These are phyloP conservation scores for Trissolcus brochymenae DNA, from an alignment of 2,888 invertebrate genomes.

Conservation along the genomic window DNA sequence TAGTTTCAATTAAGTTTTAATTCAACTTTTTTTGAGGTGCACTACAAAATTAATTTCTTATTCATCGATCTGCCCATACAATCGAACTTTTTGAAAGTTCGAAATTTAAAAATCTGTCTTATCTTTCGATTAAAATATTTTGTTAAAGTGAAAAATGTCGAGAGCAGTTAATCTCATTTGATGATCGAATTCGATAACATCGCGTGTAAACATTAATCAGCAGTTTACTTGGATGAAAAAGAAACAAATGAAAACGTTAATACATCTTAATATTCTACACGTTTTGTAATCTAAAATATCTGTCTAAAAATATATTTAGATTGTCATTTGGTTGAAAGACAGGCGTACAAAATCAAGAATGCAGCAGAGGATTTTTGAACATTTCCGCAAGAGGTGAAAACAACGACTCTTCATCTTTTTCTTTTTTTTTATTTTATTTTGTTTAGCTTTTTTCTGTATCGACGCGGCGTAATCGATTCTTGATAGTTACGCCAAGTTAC, in stretches of 20 bases:
- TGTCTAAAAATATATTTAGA: slow-evolving; percentile 10
- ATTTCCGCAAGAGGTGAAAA: slow-evolving; percentile 49
- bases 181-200: slow-evolving; percentile 44
- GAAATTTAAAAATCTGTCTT: no score
- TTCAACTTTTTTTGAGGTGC: no score
- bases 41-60: no score
- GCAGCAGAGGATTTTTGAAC: slow-evolving; percentile 33
- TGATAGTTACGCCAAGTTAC: slow-evolving; percentile 58
- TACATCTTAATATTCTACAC: background rate
- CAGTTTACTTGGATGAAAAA: slow-evolving; percentile 25
- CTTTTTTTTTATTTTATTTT: slow-evolving; percentile 7
- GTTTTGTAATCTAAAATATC: no score
- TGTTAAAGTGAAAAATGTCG: no score
- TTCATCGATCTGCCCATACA: no score
- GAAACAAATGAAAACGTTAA: background rate
- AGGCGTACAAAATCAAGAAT: slow-evolving; percentile 48
- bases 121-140: no score
- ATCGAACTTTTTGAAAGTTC: no score
- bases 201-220: slow-evolving; percentile 36
- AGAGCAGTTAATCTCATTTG: background rate
- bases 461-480: slow-evolving; percentile 56
- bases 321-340: slow-evolving; percentile 49
- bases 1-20: background rate
- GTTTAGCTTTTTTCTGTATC: slow-evolving; percentile 47
- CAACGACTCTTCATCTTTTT: slow-evolving; percentile 32